phyloP scores from a whole-genome alignment of 2,113 vertebrate species.

The Phalacrocorax brasilianus region DNA sequence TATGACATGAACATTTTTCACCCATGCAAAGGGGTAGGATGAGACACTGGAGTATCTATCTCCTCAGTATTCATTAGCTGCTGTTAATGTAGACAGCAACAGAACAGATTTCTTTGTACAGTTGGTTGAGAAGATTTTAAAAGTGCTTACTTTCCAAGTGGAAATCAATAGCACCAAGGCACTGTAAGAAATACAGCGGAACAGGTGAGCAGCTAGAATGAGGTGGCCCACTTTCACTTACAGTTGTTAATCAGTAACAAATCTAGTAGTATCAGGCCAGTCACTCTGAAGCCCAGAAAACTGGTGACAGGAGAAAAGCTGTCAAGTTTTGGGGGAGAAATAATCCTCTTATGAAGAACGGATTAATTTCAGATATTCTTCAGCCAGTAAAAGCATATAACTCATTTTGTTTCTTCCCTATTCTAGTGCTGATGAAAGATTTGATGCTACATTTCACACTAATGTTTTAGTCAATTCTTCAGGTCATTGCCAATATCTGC shows the following conservation, averaged over 20 bases:
- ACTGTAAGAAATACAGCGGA: neutral
- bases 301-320: neutral
- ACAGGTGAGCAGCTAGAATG: neutral
- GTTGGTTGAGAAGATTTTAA: neutral
- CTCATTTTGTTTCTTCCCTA: neutral
- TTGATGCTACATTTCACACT: constrained; percentile 92
- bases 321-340: neutral
- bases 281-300: neutral
- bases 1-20: neutral
- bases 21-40: neutral
- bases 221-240: neutral
- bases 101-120: neutral
- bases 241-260: neutral
- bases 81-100: neutral
- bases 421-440: constrained; percentile 91
- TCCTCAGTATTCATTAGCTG: neutral
- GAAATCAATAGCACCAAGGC: neutral
- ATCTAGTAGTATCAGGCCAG: neutral
- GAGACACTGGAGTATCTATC: neutral
- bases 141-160: neutral
- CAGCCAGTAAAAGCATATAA: neutral
- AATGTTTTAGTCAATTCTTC: constrained; percentile 88
- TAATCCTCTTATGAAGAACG: neutral
- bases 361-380: neutral
- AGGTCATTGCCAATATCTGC: constrained; percentile 86